These are phyloP conservation scores for Gymnobelideus leadbeateri DNA, from an alignment of 2,113 vertebrate species.

Conservation along the genomic window DNA sequence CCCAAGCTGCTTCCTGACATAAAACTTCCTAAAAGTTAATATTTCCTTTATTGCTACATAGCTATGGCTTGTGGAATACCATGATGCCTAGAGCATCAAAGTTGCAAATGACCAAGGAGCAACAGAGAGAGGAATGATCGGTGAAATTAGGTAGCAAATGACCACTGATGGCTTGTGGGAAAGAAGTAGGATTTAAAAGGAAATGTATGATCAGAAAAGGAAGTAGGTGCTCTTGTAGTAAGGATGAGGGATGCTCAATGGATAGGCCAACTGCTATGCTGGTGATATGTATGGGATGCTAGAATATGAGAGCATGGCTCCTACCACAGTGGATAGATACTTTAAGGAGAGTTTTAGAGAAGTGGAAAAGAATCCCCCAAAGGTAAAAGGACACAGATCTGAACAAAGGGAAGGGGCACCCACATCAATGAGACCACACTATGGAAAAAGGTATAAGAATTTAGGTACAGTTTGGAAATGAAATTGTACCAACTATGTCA, in stretches of 20 bases:
- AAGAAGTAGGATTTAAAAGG: neutral
- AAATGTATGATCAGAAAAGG: neutral
- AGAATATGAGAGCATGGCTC: neutral
- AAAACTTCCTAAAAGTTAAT: neutral
- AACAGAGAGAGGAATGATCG: neutral
- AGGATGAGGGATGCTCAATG: neutral
- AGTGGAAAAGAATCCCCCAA: neutral
- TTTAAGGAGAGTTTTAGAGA: neutral
- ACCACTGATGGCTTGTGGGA: neutral
- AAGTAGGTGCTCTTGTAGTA: neutral
- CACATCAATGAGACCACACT: neutral
- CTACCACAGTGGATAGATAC: neutral
- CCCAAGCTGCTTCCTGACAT: neutral
- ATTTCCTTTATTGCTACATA: neutral
- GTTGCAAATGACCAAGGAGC: neutral
- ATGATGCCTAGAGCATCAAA: neutral
- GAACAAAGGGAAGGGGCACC: neutral
- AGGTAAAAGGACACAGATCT: neutral
- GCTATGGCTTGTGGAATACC: neutral
- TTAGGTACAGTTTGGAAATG: neutral
- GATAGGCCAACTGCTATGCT: neutral
- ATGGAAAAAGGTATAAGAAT: neutral
- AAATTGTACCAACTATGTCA: neutral
- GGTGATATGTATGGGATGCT: neutral
- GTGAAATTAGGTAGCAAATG: neutral